Evolutionary conservation across 1,140 invertebrate species (phyloP).

Genomic region (Ylistrum balloti): DNA sequence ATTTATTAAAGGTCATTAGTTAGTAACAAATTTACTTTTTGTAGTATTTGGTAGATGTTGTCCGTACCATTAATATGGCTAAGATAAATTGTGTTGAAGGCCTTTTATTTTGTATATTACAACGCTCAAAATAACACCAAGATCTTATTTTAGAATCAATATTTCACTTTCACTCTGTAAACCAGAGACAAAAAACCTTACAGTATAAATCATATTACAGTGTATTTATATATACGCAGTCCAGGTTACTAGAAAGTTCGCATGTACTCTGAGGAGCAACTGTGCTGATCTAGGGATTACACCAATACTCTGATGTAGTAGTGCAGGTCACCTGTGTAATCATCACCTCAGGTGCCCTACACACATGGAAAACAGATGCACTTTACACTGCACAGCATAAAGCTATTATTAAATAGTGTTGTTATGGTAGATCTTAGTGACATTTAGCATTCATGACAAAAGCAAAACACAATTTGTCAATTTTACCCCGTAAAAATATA

Average conservation of each 20-base stretch:
- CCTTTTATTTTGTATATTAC: background rate
- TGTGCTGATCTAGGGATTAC: background rate
- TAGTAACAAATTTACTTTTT: no score
- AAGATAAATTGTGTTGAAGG: no score
- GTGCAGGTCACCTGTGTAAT: background rate
- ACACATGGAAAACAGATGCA: background rate
- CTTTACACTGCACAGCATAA: background rate
- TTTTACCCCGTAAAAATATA: background rate
- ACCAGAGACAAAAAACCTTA: background rate
- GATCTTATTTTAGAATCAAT: constrained; percentile 30
- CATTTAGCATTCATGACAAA: background rate
- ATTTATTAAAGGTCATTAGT: no score
- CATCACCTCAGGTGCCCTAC: background rate
- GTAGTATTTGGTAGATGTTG: no score
- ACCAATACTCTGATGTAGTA: background rate
- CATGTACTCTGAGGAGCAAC: background rate
- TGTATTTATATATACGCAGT: background rate
- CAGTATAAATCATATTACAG: background rate
- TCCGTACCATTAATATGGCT: no score
- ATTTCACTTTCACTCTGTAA: background rate
- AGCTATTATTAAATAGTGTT: background rate
- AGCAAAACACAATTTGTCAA: background rate
- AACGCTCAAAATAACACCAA: background rate
- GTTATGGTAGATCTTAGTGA: no score
- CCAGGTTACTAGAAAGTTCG: background rate